These are phyloP conservation scores for Barnardius zonarius DNA, from an alignment of 2,113 vertebrate genomes.

Conservation along the genomic window DNA sequence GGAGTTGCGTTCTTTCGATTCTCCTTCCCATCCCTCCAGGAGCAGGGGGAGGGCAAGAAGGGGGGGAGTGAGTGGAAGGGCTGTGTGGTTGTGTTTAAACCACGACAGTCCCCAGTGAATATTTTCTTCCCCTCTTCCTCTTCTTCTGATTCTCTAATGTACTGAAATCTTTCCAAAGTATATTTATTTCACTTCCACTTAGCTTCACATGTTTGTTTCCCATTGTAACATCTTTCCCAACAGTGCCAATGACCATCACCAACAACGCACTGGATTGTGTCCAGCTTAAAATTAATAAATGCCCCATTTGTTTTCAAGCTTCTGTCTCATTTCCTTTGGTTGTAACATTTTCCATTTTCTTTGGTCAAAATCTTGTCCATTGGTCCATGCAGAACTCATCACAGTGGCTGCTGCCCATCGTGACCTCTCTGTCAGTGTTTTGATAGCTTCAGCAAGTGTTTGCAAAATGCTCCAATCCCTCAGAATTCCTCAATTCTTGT, in stretches of 20 bases:
- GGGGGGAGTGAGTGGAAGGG: no score
- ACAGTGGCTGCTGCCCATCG: not conserved
- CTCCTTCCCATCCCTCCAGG: no score
- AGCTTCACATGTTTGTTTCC: fast-evolving
- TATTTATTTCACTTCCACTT: not conserved
- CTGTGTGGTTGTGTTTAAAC: no score
- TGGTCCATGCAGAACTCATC: not conserved
- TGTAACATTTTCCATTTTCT: not conserved
- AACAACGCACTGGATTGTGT: not conserved
- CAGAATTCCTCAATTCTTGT: not conserved
- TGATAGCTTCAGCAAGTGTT: not conserved
- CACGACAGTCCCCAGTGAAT: not conserved
- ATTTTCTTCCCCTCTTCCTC: not conserved
- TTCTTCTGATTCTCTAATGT: not conserved
- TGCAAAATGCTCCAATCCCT: not conserved
- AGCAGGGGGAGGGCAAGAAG: no score
- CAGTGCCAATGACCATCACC: not conserved
- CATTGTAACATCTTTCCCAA: not conserved
- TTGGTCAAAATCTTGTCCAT: not conserved
- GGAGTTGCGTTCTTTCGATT: no score
- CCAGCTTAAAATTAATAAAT: not conserved
- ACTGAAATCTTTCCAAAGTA: not conserved
- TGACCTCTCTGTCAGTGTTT: fast-evolving
- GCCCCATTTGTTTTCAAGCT: fast-evolving
- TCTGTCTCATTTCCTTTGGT: not conserved